Base-by-base conservation (phyloP, 2,888 invertebrate genomes). In the Drosophila longiperda region DNA sequence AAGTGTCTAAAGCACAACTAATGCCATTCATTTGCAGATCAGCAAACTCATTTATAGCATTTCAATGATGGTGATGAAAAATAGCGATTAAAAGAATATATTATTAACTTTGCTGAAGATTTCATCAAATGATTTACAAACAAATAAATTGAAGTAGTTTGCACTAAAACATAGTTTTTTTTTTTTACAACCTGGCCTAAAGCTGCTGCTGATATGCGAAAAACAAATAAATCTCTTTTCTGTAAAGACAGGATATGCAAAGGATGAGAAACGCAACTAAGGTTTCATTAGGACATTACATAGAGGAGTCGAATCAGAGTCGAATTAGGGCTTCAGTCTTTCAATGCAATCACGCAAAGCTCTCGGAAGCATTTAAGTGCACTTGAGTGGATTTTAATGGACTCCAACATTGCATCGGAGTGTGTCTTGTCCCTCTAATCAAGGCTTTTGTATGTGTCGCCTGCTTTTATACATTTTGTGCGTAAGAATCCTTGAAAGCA, bases 321-420 rank as follows among this genome's bases (percentile, higher is more conserved):
- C n/a, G 57, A 62, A 73, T 69, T 38, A 34, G 54, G 40, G 64
- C 32, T 52, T 29, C 59, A 45, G 42, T 8, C 20, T 26, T 32
- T 45, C 53, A 65, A 63, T 69, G 65, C 68, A 69, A 66, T 61
- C 29, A 72, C 72, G 59, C 66, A 33, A 75, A 85, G 80, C 74
- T 83, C 90, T 90, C 87, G 90, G 90, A 89, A 90, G 76, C 86
- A 69, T 90, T 89, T 87, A 87, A 88, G 88, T 88, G 83, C 90
- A 87, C 88, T 87, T 87, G 86, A 87, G 90, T 88, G 86, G 81
- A 87, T 87, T 89, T 89, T 87, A 87, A 87, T 87, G 87, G 90
- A 90, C 88, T 79, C 60, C 82, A 58, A 73, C 67, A 73, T 69
- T 63, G 61, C 36, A 75, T 65, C 63, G 53, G 66, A 52, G 63